Percentiles rank a stretch among this genome's conserved stretches.
phyloP scores from a whole-genome alignment of 2,113 vertebrate species.

The Thunnus maccoyii region DNA sequence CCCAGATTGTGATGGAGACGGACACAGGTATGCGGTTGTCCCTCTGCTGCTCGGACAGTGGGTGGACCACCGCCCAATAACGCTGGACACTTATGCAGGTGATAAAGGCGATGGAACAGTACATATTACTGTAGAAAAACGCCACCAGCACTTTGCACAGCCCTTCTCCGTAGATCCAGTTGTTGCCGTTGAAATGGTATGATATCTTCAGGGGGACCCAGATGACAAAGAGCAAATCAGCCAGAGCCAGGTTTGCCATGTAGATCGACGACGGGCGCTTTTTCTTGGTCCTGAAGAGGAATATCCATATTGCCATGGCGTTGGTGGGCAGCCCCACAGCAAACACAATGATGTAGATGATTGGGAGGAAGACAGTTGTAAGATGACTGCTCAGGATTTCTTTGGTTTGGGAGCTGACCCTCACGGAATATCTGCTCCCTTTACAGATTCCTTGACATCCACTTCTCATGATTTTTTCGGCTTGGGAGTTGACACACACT shows the following conservation, averaged over 20 bases:
- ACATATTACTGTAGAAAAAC: constrained; percentile 98
- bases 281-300: constrained; percentile 92
- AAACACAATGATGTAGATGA: constrained; percentile 91
- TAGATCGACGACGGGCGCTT: constrained; percentile 90
- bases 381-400: constrained; percentile 84
- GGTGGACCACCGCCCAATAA: constrained; percentile 92
- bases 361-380: constrained; percentile 91
- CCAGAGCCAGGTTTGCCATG: constrained; percentile 94
- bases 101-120: constrained; percentile 94
- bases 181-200: constrained; percentile 93
- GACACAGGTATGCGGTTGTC: constrained; percentile 81
- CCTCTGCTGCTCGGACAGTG: constrained; percentile 84
- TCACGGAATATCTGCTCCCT: no score
- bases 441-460: no score
- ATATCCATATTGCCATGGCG: constrained; percentile 92
- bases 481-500: no score
- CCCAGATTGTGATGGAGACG: constrained; percentile 88
- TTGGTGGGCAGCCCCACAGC: constrained; percentile 91
- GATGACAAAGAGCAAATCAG: constrained; percentile 93
- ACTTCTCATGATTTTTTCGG: no score
- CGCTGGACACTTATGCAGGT: constrained; percentile 94
- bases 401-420: no score
- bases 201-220: constrained; percentile 94
- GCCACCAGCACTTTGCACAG: constrained; percentile 92
- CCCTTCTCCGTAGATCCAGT: constrained; percentile 90